Base-by-base conservation (phyloP, 30 jellyfish, hydroid and myxozoan species). In the Chrysaora quinquecirrha region DNA sequence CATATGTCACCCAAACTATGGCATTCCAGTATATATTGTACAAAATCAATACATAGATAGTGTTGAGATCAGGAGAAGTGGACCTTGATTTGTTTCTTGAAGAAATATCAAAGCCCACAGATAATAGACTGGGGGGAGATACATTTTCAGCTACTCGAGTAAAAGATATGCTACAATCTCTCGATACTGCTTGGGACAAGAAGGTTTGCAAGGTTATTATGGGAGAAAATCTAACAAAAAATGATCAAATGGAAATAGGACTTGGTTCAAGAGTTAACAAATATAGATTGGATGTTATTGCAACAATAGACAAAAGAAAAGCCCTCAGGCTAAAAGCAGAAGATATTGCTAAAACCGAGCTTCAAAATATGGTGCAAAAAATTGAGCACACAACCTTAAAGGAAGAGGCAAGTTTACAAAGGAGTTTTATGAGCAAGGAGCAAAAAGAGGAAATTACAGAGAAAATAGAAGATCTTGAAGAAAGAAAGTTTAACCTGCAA, bases 151-250 rank as follows among this genome's bases (percentile, higher is more conserved):
- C 48, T n/a, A 64, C 24, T 64, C 33, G 11, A 64, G 24, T 0
- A 34, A 64, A 64, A 18, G 33, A 64, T 64, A 64, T 64, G 76
- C 14, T 38, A 38, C 54, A 38, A 38, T 38, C 11, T 38, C 54
- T 38, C 6, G 76, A 64, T 64, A n/a, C 76, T 64, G 76, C 76
- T 7, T 21, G 76, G 76, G 76, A 64, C 76, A 64, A 30, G 50
- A 2, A 64, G 76, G 33, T 64, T n/a, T 30, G 29, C 33, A 64
- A 64, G 33, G 76, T 64, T 38, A 38, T 38, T 38, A 6, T 38
- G 54, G 54, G 54, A 38, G 54, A 38, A 38, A 38, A 38, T 38
- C 54, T 38, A 38, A 38, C 54, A 38, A 38, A 38, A 38, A 38
- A 38, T 38, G 54, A 38, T 38, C 54, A 38, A 38, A 38, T 38